phyloP scores from a whole-genome alignment of 2,797 vertebrate species.

The Pteropus rufus region DNA sequence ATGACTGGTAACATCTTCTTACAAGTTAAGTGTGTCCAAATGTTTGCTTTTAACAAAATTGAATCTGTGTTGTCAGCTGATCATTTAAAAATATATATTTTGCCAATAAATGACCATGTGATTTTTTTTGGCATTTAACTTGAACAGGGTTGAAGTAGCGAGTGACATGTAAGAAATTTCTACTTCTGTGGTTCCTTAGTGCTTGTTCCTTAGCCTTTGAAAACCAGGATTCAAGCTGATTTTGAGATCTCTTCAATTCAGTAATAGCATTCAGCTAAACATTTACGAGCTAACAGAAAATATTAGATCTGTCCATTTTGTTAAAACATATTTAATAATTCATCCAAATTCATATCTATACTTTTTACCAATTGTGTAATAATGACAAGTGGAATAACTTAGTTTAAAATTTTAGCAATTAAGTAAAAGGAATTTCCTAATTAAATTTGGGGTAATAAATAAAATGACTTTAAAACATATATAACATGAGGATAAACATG shows the following conservation, averaged over 20 bases:
- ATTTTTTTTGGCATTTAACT: not conserved
- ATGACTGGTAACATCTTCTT: not conserved
- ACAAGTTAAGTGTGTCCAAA: not conserved
- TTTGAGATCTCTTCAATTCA: not conserved
- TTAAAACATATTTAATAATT: not conserved
- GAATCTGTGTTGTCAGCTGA: not conserved
- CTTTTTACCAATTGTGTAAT: not conserved
- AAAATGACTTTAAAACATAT: not conserved
- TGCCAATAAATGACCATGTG: not conserved
- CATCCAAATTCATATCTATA: not conserved
- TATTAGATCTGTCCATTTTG: not conserved
- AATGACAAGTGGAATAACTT: not conserved
- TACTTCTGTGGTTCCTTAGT: not conserved
- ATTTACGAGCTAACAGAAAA: constrained; percentile 22
- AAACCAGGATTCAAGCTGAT: not conserved
- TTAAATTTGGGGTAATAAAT: not conserved
- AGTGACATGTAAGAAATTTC: not conserved
- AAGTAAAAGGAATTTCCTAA: constrained; percentile 4
- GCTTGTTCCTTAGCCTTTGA: not conserved
- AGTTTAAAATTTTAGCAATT: not conserved
- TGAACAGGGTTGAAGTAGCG: not conserved
- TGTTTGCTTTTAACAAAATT: not conserved
- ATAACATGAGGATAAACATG: not conserved
- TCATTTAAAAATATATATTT: not conserved
- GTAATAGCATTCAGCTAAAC: not conserved